phyloP scores from a whole-genome alignment of 2,797 vertebrate species.

The Aratinga solstitialis region DNA sequence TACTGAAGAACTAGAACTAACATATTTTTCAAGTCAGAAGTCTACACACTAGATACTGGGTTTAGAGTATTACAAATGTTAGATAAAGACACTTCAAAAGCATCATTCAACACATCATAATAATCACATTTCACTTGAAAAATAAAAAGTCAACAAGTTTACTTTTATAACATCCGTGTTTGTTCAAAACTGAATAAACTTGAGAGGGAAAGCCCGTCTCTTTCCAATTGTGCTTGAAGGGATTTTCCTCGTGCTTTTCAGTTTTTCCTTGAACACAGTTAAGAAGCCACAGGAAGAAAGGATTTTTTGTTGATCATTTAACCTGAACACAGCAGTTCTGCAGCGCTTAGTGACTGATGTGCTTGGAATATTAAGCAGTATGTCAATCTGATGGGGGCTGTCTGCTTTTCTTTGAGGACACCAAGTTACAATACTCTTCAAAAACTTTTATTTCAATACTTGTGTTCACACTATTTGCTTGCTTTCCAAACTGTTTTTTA shows the following conservation, averaged over 20 bases:
- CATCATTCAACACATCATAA: neutral
- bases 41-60: neutral
- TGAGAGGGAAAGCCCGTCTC: neutral
- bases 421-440: neutral
- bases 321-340: constrained; percentile 30
- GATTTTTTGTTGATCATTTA: constrained; percentile 19
- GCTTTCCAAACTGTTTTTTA: neutral
- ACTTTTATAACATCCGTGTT: neutral
- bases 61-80: neutral
- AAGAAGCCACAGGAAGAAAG: neutral
- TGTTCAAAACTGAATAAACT: neutral
- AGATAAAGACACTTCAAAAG: neutral
- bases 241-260: constrained; percentile 45
- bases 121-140: neutral
- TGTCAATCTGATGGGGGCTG: neutral
- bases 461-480: neutral
- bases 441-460: neutral
- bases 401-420: neutral
- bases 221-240: neutral
- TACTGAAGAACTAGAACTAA: neutral
- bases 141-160: neutral
- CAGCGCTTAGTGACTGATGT: constrained; percentile 8
- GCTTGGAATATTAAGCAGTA: neutral
- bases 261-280: constrained; percentile 23
- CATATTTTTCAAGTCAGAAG: neutral